Evolutionary conservation across 2,888 invertebrate species (phyloP), one percentile per base, ranked within the genome.

Genomic region (Steinernema hermaphroditum): DNA sequence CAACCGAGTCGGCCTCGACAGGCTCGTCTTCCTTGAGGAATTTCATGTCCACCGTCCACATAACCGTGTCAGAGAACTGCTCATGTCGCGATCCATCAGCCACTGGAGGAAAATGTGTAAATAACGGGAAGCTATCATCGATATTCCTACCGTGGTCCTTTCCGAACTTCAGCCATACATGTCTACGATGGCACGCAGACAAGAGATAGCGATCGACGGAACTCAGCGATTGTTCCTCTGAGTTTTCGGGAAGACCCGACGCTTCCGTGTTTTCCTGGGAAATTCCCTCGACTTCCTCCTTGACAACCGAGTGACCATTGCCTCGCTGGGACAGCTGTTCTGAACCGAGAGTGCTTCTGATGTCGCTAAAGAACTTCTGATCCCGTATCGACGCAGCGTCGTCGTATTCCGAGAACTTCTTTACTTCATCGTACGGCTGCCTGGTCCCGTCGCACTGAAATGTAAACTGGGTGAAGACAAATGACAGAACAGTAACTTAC

Each of bases 51-150:
- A 82, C 37, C 16, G 78, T 79, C 85, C 85, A 85, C 75, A 84
- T 83, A 16, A 85, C 76, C 2, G 82, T 83, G 69, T 85, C 85
- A 1, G 85, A 84, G 73, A 83, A 82, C 29, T 81, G 80, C 57
- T 85, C 85, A 72, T 84, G 82, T 12, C 82, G 77, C 32, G 82
- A 78, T 24, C 68, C 68, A 32, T 75, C 81, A 8, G 75, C 74
- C 41, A 71, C 79, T 81, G 32, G 69, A 72, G 41, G 34, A 49
- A 1, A 12, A 68, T 9, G 6, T 6, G 46, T 34, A 69, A 69
- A 9, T 37, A 43, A 41, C 4, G 9, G 22, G 34, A 12, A 6
- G n/a, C 16, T 19, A 16, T 12, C 27, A 19, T 22, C 12, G 9
- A 2, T 44, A 1, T 16, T 6, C 71, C 16, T 43, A 68, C 72